These are phyloP conservation scores for Drosophila peninsularis DNA, from an alignment of 2,888 invertebrate species.

Conservation along the genomic window DNA sequence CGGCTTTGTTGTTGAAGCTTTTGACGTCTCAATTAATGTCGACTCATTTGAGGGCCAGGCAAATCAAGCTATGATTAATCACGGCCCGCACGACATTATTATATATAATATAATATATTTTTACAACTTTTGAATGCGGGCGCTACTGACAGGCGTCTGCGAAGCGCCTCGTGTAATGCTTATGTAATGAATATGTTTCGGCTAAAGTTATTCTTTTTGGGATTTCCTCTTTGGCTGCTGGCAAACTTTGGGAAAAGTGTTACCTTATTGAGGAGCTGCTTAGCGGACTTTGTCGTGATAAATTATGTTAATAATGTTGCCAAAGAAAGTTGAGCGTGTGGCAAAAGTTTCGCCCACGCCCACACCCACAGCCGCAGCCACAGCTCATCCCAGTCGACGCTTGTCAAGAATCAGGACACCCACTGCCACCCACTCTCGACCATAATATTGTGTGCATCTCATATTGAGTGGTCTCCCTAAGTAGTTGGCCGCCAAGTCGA, in stretches of 20 bases:
- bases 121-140: slow-evolving; percentile 37
- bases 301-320: slow-evolving; percentile 78
- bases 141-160: slow-evolving; percentile 48
- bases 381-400: slow-evolving; percentile 60
- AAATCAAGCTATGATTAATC: slow-evolving; percentile 71
- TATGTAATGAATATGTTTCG: slow-evolving; percentile 75
- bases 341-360: slow-evolving; percentile 51
- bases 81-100: slow-evolving; percentile 70
- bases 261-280: slow-evolving; percentile 76
- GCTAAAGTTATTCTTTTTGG: slow-evolving; percentile 20
- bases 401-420: slow-evolving; percentile 71
- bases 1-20: not conserved
- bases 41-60: slow-evolving; percentile 56
- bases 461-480: slow-evolving; percentile 76
- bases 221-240: slow-evolving; percentile 9
- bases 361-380: slow-evolving; percentile 1
- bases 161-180: slow-evolving; percentile 46
- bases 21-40: slow-evolving; percentile 57
- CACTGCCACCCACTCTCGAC: slow-evolving; percentile 11
- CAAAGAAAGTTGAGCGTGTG: slow-evolving; percentile 59
- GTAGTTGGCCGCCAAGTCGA: slow-evolving; percentile 68
- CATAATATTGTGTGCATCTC: slow-evolving; percentile 75
- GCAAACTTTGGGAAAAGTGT: slow-evolving; percentile 66
- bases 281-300: slow-evolving; percentile 70
- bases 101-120: slow-evolving; percentile 16